These are phyloP conservation scores for Tipula helvola DNA, from an alignment of 2,888 invertebrate genomes.

Conservation along the genomic window DNA sequence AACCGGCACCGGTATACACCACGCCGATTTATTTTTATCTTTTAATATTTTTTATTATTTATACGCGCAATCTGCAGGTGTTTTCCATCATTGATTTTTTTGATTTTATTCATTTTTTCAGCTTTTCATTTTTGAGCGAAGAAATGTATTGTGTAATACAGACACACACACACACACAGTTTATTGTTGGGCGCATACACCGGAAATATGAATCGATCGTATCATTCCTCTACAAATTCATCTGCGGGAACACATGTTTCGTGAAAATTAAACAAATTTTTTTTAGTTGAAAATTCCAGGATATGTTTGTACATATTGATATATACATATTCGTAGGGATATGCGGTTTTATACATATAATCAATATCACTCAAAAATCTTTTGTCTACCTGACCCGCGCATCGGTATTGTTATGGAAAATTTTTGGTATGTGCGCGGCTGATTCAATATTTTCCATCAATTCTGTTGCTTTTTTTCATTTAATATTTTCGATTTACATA, in stretches of 20 bases:
- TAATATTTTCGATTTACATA: not conserved
- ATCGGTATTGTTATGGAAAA: not conserved
- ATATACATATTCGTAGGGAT: not conserved
- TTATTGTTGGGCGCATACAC: not conserved
- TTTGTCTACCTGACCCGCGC: not conserved
- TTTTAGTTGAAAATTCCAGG: not conserved
- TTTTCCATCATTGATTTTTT: not conserved
- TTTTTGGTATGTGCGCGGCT: not conserved
- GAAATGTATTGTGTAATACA: not conserved
- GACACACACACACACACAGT: not conserved
- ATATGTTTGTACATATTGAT: not conserved
- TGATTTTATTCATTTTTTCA: not conserved
- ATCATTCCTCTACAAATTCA: not conserved
- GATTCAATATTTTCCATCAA: not conserved
- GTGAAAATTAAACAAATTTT: not conserved
- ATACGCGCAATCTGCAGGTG: not conserved
- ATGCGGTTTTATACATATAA: not conserved
- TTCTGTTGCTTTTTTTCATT: not conserved
- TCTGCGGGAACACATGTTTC: not conserved
- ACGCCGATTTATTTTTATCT: not conserved
- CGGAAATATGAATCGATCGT: not conserved
- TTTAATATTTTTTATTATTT: not conserved
- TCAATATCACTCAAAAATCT: not conserved
- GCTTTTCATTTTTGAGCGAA: not conserved
- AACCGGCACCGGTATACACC: not conserved